A percentile compares a stretch with the other conserved stretches of the same genome.
These are phyloP conservation scores for Platichthys flesus DNA, from an alignment of 2,113 vertebrate genomes.

Conservation along the genomic window DNA sequence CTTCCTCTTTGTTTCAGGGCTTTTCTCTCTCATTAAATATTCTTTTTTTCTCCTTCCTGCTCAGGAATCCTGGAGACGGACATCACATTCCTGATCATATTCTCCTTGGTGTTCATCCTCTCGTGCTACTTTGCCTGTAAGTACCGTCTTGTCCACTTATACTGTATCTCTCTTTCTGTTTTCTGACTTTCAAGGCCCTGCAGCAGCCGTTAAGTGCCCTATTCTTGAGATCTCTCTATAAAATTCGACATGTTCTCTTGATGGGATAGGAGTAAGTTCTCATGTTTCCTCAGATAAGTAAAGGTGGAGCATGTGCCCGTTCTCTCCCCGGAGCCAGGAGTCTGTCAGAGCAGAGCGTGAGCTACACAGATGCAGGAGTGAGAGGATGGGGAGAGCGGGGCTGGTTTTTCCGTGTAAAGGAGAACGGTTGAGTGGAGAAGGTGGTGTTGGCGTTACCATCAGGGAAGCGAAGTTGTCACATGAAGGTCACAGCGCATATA, in stretches of 20 bases:
- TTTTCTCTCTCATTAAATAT: slow-evolving; percentile 13
- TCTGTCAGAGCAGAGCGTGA: slow-evolving; percentile 29
- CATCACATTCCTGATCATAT: slow-evolving; percentile 92
- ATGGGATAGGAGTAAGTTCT: slow-evolving; percentile 67
- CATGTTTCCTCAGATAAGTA: slow-evolving; percentile 56
- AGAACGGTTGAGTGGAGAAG: slow-evolving; percentile 48
- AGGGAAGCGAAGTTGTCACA: slow-evolving; percentile 39
- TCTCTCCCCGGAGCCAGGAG: neutral
- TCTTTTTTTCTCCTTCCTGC: neutral
- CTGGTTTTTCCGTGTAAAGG: slow-evolving; percentile 37
- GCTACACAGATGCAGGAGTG: neutral
- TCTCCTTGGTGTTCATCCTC: slow-evolving; percentile 87
- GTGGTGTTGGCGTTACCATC: slow-evolving; percentile 22
- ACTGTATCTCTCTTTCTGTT: slow-evolving; percentile 7
- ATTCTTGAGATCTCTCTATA: slow-evolving; percentile 33
- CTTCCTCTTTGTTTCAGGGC: neutral
- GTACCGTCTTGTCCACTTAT: slow-evolving; percentile 66
- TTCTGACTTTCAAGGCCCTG: slow-evolving; percentile 18
- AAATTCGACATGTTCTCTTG: slow-evolving; percentile 59
- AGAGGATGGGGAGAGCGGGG: slow-evolving; percentile 11
- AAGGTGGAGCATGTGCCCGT: slow-evolving; percentile 23
- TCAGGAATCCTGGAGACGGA: slow-evolving; percentile 93
- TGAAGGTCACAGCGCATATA: slow-evolving; percentile 47
- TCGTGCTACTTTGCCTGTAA: slow-evolving; percentile 94
- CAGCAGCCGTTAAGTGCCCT: slow-evolving; percentile 34